phyloP scores from a whole-genome alignment of 2,113 vertebrate genomes.

The Chaetura pelagica region DNA sequence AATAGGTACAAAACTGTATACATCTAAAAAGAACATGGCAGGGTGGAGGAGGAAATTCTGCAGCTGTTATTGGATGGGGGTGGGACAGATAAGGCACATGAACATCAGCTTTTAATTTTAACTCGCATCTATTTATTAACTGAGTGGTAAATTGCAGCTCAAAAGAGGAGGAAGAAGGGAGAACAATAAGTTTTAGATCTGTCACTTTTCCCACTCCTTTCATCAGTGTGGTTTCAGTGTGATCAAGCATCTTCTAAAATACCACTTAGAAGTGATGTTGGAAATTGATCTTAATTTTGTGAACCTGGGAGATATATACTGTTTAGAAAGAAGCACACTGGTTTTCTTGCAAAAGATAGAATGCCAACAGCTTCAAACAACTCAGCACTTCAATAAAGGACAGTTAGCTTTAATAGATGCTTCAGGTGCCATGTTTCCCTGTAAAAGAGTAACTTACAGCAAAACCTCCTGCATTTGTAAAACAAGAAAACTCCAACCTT shows the following conservation, averaged over 20 bases:
- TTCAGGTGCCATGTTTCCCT: neutral
- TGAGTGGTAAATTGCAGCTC: slow-evolving; percentile 50
- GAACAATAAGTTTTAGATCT: slow-evolving; percentile 50
- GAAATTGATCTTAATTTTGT: slow-evolving; percentile 13
- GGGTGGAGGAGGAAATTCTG: slow-evolving; percentile 21
- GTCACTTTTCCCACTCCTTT: slow-evolving; percentile 43
- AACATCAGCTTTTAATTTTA: slow-evolving; percentile 60
- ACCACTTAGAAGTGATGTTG: neutral
- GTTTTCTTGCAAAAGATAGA: neutral
- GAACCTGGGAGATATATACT: neutral
- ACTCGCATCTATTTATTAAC: slow-evolving; percentile 54
- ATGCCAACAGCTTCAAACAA: neutral
- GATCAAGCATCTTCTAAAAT: slow-evolving; percentile 16
- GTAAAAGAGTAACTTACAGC: neutral
- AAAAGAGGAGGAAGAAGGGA: slow-evolving; percentile 27
- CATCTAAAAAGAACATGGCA: neutral
- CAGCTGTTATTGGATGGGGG: slow-evolving; percentile 19
- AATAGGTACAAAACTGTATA: neutral
- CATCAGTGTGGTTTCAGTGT: slow-evolving; percentile 38
- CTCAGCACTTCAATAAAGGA: neutral
- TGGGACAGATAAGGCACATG: neutral
- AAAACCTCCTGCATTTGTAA: neutral
- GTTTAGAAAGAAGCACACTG: neutral
- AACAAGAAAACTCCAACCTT: neutral
- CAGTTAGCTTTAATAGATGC: neutral